Base-by-base conservation (phyloP, 2,888 invertebrate genomes). In the Drosophila peninsularis region DNA sequence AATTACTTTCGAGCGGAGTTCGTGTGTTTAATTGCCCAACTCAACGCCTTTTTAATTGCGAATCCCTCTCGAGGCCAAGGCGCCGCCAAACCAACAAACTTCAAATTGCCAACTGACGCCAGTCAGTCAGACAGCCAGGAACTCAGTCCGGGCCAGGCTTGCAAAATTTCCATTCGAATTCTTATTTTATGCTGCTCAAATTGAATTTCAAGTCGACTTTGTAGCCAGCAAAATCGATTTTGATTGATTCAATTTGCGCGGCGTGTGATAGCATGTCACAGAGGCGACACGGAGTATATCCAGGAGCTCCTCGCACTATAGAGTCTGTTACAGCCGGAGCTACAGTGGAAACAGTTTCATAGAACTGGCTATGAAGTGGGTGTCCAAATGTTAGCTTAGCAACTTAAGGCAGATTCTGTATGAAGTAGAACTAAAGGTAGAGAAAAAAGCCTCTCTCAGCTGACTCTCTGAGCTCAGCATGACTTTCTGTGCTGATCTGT, bases 191-290 rank as follows among this genome's bases (percentile, higher is more conserved):
- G 50, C 58, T 47, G 44, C 41, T 56, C 47, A 88, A 90, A 90
- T 91, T 83, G 77, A 88, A 90, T 90, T 91, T 90, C 56, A 62
- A 73, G 72, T 4, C 21, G 47, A 79, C 81, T 76, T 78, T 53
- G 74, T 80, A 77, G 80, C 68, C 39, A 71, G 53, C 64, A 72
- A 90, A 90, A 89, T 90, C 82, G 82, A 86, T 90, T 90, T 88
- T 89, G 89, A 91, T 90, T 92, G 90, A 91, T 91, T 91, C 89
- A 88, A 91, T 91, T 90, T 90, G 10, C 24, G 14, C 36, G 30
- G 62, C 78, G 70, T 84, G 85, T 88, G 87, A 87, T 80, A 85
- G 69, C 77, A 87, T 89, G 76, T 75, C 11, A 6, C 32, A 37
- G 17, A 11, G 17, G 10, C 11, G 17, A 47, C 10, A n/a, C 27